A percentile compares a stretch with the other conserved stretches of the same genome.
Conservation (phyloP, 2,113 vertebrate genomes). For the Engystomops pustulosus region DNA sequence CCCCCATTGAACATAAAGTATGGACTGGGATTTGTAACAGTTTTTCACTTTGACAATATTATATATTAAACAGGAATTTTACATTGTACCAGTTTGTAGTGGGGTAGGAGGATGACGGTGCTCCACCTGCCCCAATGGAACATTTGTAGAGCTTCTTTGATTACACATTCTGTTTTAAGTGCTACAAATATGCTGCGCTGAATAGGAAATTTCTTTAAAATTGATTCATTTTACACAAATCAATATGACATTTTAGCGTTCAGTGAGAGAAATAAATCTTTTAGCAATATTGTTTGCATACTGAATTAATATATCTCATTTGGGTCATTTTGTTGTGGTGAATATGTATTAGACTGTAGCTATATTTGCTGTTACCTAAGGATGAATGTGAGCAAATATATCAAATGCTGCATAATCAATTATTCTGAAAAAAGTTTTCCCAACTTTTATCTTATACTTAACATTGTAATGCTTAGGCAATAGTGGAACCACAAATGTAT, state of each 20-base stretch:
- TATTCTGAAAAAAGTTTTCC: too few relatives aligned
- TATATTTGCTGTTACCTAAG: not conserved
- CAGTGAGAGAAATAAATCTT: slow-evolving; percentile 69
- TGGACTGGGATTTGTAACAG: not conserved
- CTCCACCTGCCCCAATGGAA: slow-evolving; percentile 22
- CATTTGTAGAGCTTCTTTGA: slow-evolving; percentile 22
- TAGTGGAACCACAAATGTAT: too few relatives aligned
- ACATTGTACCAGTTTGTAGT: too few relatives aligned
- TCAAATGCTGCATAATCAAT: too few relatives aligned
- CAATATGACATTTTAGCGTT: slow-evolving; percentile 65
- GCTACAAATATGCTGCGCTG: slow-evolving; percentile 6
- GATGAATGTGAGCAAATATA: not conserved
- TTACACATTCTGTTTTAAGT: slow-evolving; percentile 9
- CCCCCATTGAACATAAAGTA: slow-evolving; percentile 35
- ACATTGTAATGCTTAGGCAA: too few relatives aligned
- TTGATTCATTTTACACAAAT: slow-evolving; percentile 58
- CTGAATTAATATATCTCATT: slow-evolving; percentile 68
- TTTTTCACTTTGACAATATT: not conserved
- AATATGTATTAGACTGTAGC: slow-evolving; percentile 4
- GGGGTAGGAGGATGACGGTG: not conserved
- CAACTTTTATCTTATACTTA: too few relatives aligned
- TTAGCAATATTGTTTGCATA: slow-evolving; percentile 64
- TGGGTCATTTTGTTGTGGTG: slow-evolving; percentile 58
- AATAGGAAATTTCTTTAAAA: not conserved
- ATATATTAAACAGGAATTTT: too few relatives aligned